These are phyloP conservation scores for Pelochelys cantorii DNA, from an alignment of 2,797 vertebrate genomes.

Conservation along the genomic window DNA sequence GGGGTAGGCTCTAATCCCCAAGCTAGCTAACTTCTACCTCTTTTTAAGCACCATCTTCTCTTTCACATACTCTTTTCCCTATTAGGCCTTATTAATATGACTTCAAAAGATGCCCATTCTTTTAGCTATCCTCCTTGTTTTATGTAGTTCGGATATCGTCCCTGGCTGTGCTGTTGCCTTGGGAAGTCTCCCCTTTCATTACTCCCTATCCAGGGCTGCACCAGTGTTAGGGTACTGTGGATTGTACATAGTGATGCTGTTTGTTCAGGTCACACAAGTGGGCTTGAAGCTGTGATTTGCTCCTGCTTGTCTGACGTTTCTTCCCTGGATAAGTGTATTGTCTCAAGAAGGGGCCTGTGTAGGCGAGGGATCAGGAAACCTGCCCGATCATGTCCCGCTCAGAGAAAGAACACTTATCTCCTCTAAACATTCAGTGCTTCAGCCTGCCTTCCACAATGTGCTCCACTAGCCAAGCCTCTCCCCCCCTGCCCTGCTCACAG, in stretches of 20 bases:
- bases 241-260: background rate
- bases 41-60: background rate
- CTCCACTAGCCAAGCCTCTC: accelerated
- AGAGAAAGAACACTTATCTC: constrained; percentile 56
- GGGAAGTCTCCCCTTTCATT: background rate
- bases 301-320: constrained; percentile 60
- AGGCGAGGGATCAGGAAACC: constrained; percentile 51
- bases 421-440: background rate
- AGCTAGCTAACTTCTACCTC: background rate
- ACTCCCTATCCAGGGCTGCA: background rate
- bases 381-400: constrained; percentile 68
- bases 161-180: background rate
- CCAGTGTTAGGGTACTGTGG: background rate
- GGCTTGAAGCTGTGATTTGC: background rate
- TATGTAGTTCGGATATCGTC: background rate
- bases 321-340: constrained; percentile 65
- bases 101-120: background rate
- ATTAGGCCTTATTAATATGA: background rate
- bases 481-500: accelerated
- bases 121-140: background rate
- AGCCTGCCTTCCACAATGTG: background rate
- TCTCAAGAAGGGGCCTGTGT: constrained; percentile 60
- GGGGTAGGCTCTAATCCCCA: background rate
- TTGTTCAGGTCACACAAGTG: background rate
- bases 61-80: background rate